These are phyloP conservation scores for Eristalis tenax DNA, from an alignment of 2,888 invertebrate species.

Conservation along the genomic window DNA sequence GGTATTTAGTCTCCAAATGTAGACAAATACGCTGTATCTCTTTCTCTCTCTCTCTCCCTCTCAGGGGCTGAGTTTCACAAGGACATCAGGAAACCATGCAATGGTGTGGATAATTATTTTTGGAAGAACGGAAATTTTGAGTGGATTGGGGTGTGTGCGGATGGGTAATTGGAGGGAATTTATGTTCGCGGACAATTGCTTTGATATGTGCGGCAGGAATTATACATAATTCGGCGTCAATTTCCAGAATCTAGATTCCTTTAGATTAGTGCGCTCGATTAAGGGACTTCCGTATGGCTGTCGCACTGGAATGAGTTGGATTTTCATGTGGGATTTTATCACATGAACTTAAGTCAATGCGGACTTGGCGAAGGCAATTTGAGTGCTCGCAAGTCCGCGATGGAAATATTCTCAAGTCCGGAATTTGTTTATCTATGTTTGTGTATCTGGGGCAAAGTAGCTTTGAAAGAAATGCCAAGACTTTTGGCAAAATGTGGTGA, in stretches of 20 bases:
- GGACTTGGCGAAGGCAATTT: neutral
- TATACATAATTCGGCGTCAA: neutral
- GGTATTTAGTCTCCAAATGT: neutral
- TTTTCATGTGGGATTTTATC: neutral
- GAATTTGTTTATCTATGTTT: no score
- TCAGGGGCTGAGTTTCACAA: neutral
- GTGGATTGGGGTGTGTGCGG: neutral
- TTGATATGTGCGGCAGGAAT: neutral
- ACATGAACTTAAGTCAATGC: neutral
- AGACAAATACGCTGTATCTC: neutral
- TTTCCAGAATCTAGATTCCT: neutral
- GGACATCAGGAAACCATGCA: slow-evolving; percentile 27
- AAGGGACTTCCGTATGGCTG: neutral
- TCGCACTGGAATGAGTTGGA: neutral
- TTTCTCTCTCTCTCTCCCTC: neutral
- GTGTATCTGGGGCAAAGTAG: no score
- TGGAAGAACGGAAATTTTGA: slow-evolving; percentile 48
- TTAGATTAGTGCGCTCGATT: neutral
- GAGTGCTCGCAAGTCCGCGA: neutral
- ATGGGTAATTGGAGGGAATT: slow-evolving; percentile 32
- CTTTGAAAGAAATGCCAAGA: no score
- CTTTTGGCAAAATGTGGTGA: no score
- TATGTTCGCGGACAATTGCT: slow-evolving; percentile 30
- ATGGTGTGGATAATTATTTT: slow-evolving; percentile 56
- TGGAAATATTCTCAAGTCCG: no score